Conservation (phyloP, 1,140 invertebrate species). For the Lucilia cuprina region DNA sequence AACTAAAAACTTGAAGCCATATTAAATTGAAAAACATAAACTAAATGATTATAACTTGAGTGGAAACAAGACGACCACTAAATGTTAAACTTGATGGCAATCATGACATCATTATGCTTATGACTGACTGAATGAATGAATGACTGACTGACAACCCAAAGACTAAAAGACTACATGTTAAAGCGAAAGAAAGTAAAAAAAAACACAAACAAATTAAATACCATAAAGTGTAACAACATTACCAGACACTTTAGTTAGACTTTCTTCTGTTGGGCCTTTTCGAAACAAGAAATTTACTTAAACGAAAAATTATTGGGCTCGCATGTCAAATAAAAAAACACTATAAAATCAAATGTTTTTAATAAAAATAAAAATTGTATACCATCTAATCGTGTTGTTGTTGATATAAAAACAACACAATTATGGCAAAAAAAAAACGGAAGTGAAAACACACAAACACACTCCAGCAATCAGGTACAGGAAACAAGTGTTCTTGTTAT, state of each 20-base stretch:
- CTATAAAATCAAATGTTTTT: constrained; percentile 12
- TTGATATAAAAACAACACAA: not conserved
- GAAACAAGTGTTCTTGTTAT: constrained; percentile 5
- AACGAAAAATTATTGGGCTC: constrained; percentile 1
- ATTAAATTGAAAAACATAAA: no score
- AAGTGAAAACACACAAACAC: not conserved
- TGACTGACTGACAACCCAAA: no score
- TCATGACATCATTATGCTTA: not conserved
- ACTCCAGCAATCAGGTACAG: not conserved
- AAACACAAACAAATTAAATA: not conserved
- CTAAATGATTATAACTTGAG: not conserved
- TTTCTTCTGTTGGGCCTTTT: not conserved
- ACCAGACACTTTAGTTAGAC: not conserved
- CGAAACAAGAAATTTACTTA: not conserved
- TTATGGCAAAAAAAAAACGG: not conserved
- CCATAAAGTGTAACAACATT: not conserved
- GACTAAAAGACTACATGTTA: not conserved
- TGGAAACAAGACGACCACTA: not conserved
- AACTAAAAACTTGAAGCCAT: no score
- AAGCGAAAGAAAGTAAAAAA: no score
- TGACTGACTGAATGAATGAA: not conserved
- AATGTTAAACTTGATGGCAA: not conserved
- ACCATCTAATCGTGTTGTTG: not conserved
- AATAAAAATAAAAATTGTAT: not conserved
- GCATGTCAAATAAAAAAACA: constrained; percentile 7